A percentile compares a stretch with the other conserved stretches of the same genome.
phyloP scores from a whole-genome alignment of 1,140 invertebrate species.

The Dysdera silvatica region DNA sequence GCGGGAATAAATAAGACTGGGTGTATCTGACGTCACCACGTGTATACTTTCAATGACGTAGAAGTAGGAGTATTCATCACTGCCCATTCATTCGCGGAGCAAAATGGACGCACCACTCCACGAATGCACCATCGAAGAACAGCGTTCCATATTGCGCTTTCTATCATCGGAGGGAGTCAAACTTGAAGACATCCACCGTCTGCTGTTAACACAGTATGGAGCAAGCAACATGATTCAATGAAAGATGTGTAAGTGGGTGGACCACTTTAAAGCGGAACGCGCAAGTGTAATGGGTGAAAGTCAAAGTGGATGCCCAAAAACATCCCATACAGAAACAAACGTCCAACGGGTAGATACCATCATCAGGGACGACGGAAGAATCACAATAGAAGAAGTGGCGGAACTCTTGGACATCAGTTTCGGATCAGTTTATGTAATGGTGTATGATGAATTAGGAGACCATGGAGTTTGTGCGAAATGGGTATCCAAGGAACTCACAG shows the following conservation, averaged over 20 bases:
- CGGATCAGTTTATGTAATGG: background rate
- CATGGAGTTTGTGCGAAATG: background rate
- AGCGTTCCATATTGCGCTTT: too few species aligned
- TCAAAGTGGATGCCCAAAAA: background rate
- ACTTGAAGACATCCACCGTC: background rate
- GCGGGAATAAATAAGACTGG: too few species aligned
- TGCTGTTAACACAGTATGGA: background rate
- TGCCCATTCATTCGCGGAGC: too few species aligned
- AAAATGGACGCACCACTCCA: too few species aligned
- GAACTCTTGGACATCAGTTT: background rate
- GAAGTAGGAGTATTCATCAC: too few species aligned
- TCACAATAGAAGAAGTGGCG: background rate
- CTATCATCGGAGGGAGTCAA: background rate
- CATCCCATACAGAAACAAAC: background rate
- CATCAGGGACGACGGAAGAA: background rate
- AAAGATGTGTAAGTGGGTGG: background rate
- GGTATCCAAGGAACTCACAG: too few species aligned
- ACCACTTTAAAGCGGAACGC: background rate
- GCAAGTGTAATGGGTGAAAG: background rate
- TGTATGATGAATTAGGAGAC: too few species aligned
- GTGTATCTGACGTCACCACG: too few species aligned
- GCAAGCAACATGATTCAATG: too few species aligned
- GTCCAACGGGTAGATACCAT: background rate
- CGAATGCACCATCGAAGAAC: too few species aligned
- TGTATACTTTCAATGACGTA: too few species aligned